Evolutionary conservation across 2,797 vertebrate genomes (phyloP), one percentile per base, ranked within the genome.

Genomic region (Pempheris klunzingeri): DNA sequence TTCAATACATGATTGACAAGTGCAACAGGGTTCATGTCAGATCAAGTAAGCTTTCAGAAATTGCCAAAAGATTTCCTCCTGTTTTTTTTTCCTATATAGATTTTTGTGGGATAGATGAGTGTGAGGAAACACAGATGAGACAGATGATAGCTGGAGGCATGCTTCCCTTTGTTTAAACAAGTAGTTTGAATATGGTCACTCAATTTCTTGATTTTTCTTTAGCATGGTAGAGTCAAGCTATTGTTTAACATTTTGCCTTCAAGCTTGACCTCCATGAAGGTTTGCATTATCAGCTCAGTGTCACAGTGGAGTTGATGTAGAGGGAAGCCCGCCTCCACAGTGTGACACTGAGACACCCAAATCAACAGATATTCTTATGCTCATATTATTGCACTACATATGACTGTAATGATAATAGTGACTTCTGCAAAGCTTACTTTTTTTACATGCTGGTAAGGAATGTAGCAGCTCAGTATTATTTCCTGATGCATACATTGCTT

Each of bases 61-160:
- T 43, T 52, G 7, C 3, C 30, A 32, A 32, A 32, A 6, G 3
- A 18, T 12, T n/a, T 39, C 12, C 7, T 34, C 1, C 10, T 63
- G 11, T 0, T 53, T 52, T 38, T 63, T 20, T 7, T 41, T n/a
- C n/a, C 12, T 41, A 12, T 55, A 39, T 41, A 22, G 32, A 2
- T 11, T 28, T 67, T 34, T 50, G 28, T 26, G 8, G 8, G 4
- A 41, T 28, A 14, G 6, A 24, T 22, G 4, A 11, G 24, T 36
- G 39, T 22, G 18, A 62, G 64, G 52, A 58, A 69, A 62, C 15
- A n/a, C n/a, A n/a, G n/a, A 11, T 17, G 30, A 60, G 12, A 44
- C 26, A n/a, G 47, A 26, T 65, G 24, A 32, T 41, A 57, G 38
- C 39, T 54, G 17, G 50, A 67, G 30, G 12, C 30, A 58, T 15